Base-by-base conservation (phyloP, 2,888 invertebrate genomes). In the Isoperla grammatica region DNA sequence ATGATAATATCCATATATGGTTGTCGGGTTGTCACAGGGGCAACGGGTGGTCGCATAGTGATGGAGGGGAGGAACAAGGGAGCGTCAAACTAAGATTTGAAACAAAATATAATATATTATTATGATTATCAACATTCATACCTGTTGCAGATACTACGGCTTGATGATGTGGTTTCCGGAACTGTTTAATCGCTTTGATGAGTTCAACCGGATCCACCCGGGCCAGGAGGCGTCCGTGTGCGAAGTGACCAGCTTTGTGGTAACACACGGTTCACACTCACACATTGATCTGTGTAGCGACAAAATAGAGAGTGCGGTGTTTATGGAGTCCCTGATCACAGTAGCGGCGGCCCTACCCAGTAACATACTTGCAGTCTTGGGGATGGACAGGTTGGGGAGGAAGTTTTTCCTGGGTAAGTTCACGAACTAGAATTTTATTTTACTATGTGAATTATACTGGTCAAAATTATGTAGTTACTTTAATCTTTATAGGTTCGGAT, bases 151-250 rank as follows among this genome's bases (percentile, higher is more conserved):
- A 59, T 95, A 94, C 75, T 95, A 95, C 73, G 95, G 95, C 43
- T 79, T 95, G 57, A 93, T 93, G 90, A 92, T 95, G 90, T 95
- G 95, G 95, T 94, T 95, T 77, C 95, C 95, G 0, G 94, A 95
- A 76, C 81, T 95, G 71, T 95, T 95, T 77, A 90, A 89, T 73
- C 87, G 94, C 50, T 91, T 90, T 73, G 90, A 91, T 75, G 88
- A 89, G 72, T 92, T 82, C 76, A 81, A 84, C 55, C 79, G 81
- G 56, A 77, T 79, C 35, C 83, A 87, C 74, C 85, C 86, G 55
- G 72, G 70, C 39, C 66, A 71, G 49, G 67, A 69, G 37, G 83
- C 76, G 5, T 71, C 73, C n/a, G 81, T 67, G 77, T 90, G 90
- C 71, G 76, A 83, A 63, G 90, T 91, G 60, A 91, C 89, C 12